Evolutionary conservation across 2,888 invertebrate species (phyloP).

Genomic region (Neria commutata): DNA sequence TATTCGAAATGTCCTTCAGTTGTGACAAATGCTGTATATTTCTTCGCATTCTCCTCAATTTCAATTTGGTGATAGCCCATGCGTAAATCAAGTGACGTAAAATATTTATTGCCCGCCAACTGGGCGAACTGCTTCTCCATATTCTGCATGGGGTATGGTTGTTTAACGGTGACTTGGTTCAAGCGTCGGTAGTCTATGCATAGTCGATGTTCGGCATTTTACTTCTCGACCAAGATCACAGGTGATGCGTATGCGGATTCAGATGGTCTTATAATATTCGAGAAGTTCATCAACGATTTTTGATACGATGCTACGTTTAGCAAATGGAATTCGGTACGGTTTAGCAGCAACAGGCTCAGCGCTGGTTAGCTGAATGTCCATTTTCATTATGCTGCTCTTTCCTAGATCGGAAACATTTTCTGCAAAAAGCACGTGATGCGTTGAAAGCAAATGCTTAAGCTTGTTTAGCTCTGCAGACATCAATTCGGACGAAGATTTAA

Average conservation of each 20-base stretch:
- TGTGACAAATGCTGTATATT: conserved; percentile 11
- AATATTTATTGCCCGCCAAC: conserved; percentile 16
- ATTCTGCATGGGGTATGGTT: conserved; percentile 25
- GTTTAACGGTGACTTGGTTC: conserved; percentile 17
- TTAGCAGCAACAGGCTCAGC: neutral
- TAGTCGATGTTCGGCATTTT: conserved; percentile 26
- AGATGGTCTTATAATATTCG: conserved; percentile 1
- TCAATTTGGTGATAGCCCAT: conserved; percentile 19
- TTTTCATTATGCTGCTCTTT: conserved; percentile 12
- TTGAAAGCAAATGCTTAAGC: neutral
- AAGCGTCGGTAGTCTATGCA: conserved; percentile 16
- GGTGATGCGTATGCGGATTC: conserved; percentile 17
- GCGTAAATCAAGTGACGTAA: conserved; percentile 14
- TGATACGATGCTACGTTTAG: conserved; percentile 1
- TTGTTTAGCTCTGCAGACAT: neutral
- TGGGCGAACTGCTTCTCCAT: conserved; percentile 25
- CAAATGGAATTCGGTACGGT: conserved; percentile 13
- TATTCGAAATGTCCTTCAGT: conserved; percentile 13
- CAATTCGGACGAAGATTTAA: neutral
- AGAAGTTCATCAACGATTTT: neutral
- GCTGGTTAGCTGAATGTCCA: neutral
- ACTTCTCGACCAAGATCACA: conserved; percentile 8
- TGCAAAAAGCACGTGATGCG: neutral
- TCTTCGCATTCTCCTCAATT: neutral
- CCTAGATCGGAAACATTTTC: neutral